These are phyloP conservation scores for Drosophila tsacasi DNA, from an alignment of 1,140 invertebrate species.

Conservation along the genomic window DNA sequence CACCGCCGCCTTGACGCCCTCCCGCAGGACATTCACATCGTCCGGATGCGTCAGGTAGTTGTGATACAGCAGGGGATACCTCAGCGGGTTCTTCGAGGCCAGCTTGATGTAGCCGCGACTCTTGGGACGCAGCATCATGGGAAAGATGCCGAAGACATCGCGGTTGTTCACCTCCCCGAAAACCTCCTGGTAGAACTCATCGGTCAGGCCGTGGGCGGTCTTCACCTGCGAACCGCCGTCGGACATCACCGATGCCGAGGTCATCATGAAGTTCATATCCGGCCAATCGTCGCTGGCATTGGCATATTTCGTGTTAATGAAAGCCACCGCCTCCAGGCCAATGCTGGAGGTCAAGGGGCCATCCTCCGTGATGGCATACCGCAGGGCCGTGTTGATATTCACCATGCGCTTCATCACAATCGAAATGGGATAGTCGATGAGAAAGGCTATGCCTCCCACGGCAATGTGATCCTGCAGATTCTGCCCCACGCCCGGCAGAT, in stretches of 20 bases:
- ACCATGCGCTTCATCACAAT: conserved; percentile 91
- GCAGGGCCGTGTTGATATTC: conserved; percentile 90
- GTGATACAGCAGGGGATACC: conserved; percentile 92
- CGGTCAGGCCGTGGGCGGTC: conserved; percentile 91
- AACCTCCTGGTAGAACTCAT: conserved; percentile 92
- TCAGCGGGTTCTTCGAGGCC: conserved; percentile 91
- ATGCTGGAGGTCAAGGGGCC: conserved; percentile 93
- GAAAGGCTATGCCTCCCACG: conserved; percentile 91
- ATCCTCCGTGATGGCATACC: conserved; percentile 91
- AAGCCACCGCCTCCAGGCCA: conserved; percentile 93
- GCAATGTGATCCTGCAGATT: conserved; percentile 95
- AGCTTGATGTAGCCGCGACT: conserved; percentile 93
- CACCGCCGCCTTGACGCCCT: conserved; percentile 94
- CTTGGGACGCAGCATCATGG: conserved; percentile 94
- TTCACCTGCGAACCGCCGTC: conserved; percentile 89
- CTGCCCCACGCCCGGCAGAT: conserved; percentile 91
- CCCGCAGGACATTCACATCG: conserved; percentile 91
- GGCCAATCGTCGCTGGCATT: conserved; percentile 94
- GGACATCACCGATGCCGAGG: conserved; percentile 91
- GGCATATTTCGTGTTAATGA: conserved; percentile 94
- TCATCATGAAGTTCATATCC: conserved; percentile 95
- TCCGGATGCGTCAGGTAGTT: conserved; percentile 94
- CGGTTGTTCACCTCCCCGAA: conserved; percentile 89
- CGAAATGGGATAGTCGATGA: conserved; percentile 92
- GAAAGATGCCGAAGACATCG: conserved; percentile 92